Base-by-base conservation (phyloP, 2,113 vertebrate genomes). In the Colinus virginianus region DNA sequence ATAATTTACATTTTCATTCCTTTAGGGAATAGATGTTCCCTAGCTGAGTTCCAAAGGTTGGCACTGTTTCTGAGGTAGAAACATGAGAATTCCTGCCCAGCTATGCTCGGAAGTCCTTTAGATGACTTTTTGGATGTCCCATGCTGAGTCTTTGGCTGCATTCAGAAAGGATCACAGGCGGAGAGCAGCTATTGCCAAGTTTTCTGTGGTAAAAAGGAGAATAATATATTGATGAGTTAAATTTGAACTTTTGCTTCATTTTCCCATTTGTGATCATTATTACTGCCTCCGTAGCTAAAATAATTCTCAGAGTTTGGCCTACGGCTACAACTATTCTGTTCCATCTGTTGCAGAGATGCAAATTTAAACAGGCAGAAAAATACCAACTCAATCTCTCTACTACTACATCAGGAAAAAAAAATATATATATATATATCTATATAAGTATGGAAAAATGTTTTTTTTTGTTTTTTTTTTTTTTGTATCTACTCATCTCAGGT, bases 351-450 rank as follows among this genome's bases (percentile, higher is more conserved):
- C 78, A 92, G 64, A 83, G 18, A 77, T 79, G 53, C 61, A 83
- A 77, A 67, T 84, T 59, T 80, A 87, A 91, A 63, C n/a, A 85
- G 78, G 71, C 78, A 75, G 75, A 85, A 92, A 94, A 95, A 91
- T 51, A 55, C 30, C 34, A 48, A 46, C 38, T 74, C n/a, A 70
- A 74, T 77, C 49, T 28, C 30, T 74, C 32, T 51, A 85, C 70
- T 82, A 42, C 22, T 78, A 61, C 51, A 74, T 87, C 56, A 68
- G 43, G 78, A 36, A 84, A 85, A 74, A 75, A 55, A 74, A 63
- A 66, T 64, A 78, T 88, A 81, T 88, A 55, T 51, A 63, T 16
- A 5, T 40, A 40, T 40, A 40, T 40, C 4, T 40, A 40, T 40
- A 40, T 40, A 40, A 46, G 48, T 81, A 74, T 11, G 26, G 69